These are phyloP conservation scores for Philonicus albiceps DNA, from an alignment of 2,888 invertebrate genomes.

Conservation along the genomic window DNA sequence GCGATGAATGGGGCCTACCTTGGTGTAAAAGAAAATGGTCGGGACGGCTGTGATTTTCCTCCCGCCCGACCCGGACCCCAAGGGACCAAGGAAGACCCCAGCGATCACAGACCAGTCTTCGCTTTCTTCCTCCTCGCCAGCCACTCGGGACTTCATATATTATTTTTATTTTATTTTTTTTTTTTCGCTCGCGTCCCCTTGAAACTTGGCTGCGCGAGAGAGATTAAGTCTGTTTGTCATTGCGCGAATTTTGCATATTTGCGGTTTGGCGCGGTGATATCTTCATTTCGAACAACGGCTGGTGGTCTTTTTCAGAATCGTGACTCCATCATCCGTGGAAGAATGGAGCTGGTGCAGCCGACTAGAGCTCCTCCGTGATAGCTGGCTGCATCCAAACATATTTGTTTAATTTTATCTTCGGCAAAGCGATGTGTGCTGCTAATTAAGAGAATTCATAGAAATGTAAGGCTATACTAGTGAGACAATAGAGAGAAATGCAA, in stretches of 20 bases:
- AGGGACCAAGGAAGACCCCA: neutral
- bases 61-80: neutral
- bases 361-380: conserved; percentile 18
- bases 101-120: neutral
- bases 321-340: conserved; percentile 47
- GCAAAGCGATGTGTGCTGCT: conserved; percentile 31
- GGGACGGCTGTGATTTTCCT: conserved; percentile 9
- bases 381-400: conserved; percentile 1
- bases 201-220: neutral
- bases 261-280: conserved; percentile 38
- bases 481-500: conserved; percentile 27
- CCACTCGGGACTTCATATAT: neutral
- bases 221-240: conserved; percentile 38
- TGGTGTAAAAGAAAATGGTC: conserved; percentile 21
- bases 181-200: neutral
- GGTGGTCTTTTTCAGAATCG: conserved; percentile 47
- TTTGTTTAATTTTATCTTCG: conserved; percentile 29
- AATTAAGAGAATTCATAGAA: conserved; percentile 39
- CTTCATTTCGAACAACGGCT: conserved; percentile 42
- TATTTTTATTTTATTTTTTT: neutral
- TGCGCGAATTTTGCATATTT: conserved; percentile 43
- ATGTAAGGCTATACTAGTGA: neutral
- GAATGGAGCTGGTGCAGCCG: conserved; percentile 35
- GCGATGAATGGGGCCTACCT: conserved; percentile 8
- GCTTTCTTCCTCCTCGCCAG: neutral